Percentiles rank a stretch among this genome's conserved stretches.
phyloP scores from a whole-genome alignment of 2,888 invertebrate species.

The Habrosyne pyritoides region DNA sequence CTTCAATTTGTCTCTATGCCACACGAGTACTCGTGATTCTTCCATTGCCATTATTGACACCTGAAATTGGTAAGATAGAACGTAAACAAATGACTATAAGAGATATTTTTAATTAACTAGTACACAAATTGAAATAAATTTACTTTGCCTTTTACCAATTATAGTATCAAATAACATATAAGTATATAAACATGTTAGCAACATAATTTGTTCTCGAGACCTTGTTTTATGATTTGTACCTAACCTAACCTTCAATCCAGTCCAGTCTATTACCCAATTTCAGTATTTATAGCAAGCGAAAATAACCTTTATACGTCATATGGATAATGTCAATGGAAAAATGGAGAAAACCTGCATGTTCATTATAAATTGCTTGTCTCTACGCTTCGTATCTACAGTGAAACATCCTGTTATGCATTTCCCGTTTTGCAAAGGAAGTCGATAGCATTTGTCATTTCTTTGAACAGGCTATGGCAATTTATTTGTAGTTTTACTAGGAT shows the following conservation, averaged over 20 bases:
- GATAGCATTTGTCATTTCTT: not conserved
- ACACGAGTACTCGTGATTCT: slow-evolving; percentile 91
- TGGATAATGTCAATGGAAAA: not conserved
- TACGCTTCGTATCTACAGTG: not conserved
- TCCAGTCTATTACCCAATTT: no score
- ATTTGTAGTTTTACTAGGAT: not conserved
- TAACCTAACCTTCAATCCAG: no score
- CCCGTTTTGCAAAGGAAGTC: not conserved
- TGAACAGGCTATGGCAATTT: not conserved
- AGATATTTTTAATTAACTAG: not conserved
- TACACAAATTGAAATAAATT: no score
- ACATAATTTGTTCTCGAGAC: no score
- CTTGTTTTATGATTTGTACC: no score
- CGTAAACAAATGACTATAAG: not conserved
- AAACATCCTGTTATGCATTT: slow-evolving; percentile 2
- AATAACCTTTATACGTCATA: no score
- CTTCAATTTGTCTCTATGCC: slow-evolving; percentile 94
- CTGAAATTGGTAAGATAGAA: slow-evolving; percentile 67
- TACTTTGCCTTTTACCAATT: no score
- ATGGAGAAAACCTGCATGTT: not conserved
- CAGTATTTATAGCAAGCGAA: no score
- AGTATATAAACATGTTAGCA: no score
- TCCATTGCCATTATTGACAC: slow-evolving; percentile 95
- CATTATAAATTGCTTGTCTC: not conserved
- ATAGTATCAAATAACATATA: no score